A percentile compares a stretch with the other conserved stretches of the same genome.
phyloP scores from a whole-genome alignment of 2,113 vertebrate genomes.

The Neopipo cinnamomea region DNA sequence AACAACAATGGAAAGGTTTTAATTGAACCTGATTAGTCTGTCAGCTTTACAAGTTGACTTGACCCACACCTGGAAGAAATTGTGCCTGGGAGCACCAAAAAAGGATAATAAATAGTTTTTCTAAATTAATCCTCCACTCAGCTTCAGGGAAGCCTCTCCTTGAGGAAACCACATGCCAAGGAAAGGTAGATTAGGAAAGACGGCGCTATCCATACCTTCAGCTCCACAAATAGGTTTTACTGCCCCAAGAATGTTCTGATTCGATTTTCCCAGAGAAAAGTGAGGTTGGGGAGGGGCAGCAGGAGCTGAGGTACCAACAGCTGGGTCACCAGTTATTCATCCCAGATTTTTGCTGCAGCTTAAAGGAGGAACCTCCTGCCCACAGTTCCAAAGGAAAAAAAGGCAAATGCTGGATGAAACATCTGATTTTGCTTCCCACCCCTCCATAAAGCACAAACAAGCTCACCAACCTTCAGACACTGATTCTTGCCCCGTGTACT shows the following conservation, averaged over 20 bases:
- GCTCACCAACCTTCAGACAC: background rate
- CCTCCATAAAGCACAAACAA: background rate
- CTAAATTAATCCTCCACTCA: background rate
- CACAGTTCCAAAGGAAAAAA: background rate
- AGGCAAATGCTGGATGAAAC: background rate
- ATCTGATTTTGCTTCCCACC: background rate
- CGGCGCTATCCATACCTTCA: background rate
- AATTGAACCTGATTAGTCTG: background rate
- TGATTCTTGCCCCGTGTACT: background rate
- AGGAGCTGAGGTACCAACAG: background rate
- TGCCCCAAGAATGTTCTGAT: background rate
- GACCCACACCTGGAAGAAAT: conserved; percentile 19
- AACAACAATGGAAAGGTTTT: background rate
- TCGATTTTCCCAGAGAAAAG: background rate
- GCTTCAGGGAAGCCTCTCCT: background rate
- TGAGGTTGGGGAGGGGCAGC: background rate
- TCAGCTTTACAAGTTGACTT: background rate
- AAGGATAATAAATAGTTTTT: background rate
- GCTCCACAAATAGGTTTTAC: background rate
- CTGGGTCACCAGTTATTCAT: background rate
- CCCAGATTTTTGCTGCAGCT: background rate
- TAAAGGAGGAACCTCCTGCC: background rate
- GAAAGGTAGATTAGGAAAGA: background rate
- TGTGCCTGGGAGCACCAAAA: background rate
- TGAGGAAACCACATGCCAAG: background rate